A percentile compares a stretch with the other conserved stretches of the same genome.
Evolutionary conservation across 2,113 vertebrate genomes (phyloP).

Genomic region (Catagonus wagneri): DNA sequence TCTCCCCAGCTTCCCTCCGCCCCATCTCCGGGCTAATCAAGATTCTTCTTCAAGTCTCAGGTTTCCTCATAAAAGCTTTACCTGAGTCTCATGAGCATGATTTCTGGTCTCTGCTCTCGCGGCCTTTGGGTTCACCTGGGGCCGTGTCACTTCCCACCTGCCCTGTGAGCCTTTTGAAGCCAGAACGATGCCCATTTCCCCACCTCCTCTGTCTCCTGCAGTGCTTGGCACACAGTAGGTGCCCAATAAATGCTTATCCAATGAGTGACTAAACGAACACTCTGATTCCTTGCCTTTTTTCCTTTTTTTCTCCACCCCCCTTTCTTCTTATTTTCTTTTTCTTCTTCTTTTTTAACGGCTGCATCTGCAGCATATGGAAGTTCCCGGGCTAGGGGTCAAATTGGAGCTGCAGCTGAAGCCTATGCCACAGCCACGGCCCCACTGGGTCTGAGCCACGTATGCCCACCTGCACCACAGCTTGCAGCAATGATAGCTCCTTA

Average conservation of each 20-base stretch:
- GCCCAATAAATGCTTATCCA: not conserved
- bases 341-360: too few relatives aligned
- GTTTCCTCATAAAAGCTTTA: not conserved
- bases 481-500: too few relatives aligned
- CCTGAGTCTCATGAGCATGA: not conserved
- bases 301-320: too few relatives aligned
- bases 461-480: too few relatives aligned
- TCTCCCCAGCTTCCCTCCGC: not conserved
- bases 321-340: too few relatives aligned
- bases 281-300: not conserved
- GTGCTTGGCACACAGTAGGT: not conserved
- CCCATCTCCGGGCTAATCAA: not conserved
- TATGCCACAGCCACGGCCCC: too few relatives aligned
- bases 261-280: not conserved
- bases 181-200: fast-evolving
- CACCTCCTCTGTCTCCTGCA: fast-evolving
- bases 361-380: too few relatives aligned
- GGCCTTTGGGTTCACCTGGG: too few relatives aligned
- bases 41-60: not conserved
- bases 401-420: too few relatives aligned
- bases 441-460: too few relatives aligned
- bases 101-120: not conserved
- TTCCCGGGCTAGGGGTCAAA: too few relatives aligned
- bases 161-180: fast-evolving
- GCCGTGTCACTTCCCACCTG: fast-evolving